These are phyloP conservation scores for Amphipyra tragopoginis DNA, from an alignment of 2,888 invertebrate genomes.

Conservation along the genomic window DNA sequence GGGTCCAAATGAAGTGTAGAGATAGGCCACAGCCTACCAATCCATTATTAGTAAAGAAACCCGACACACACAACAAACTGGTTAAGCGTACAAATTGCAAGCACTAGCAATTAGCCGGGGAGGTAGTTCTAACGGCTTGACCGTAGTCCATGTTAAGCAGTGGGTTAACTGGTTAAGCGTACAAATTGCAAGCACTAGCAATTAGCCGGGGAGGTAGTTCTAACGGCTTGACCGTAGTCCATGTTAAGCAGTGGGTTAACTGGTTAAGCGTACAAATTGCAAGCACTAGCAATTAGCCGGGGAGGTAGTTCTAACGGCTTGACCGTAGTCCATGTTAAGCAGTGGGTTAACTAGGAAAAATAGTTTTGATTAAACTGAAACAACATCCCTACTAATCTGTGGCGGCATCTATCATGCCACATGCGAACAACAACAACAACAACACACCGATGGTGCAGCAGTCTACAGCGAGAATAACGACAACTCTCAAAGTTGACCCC, in stretches of 20 bases:
- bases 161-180: constrained; percentile 39
- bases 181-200: constrained; percentile 69
- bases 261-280: constrained; percentile 65
- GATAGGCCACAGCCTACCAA: constrained; percentile 55
- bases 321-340: constrained; percentile 29
- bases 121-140: constrained; percentile 53
- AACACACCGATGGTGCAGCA: too few species aligned
- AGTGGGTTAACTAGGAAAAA: constrained; percentile 24
- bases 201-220: constrained; percentile 61
- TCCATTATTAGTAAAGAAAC: constrained; percentile 57
- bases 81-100: constrained; percentile 66
- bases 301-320: constrained; percentile 54
- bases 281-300: constrained; percentile 66
- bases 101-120: constrained; percentile 65
- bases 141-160: constrained; percentile 39
- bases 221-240: constrained; percentile 50
- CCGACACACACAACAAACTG: constrained; percentile 54
- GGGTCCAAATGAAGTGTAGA: constrained; percentile 47
- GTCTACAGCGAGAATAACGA: too few species aligned
- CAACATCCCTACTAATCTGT: too few species aligned
- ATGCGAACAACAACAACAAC: too few species aligned
- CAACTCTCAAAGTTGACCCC: too few species aligned
- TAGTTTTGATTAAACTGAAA: too few species aligned
- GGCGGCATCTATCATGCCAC: too few species aligned
- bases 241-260: constrained; percentile 34